Base-by-base conservation (phyloP, 1,140 invertebrate species). In the Drosophila grimshawi region DNA sequence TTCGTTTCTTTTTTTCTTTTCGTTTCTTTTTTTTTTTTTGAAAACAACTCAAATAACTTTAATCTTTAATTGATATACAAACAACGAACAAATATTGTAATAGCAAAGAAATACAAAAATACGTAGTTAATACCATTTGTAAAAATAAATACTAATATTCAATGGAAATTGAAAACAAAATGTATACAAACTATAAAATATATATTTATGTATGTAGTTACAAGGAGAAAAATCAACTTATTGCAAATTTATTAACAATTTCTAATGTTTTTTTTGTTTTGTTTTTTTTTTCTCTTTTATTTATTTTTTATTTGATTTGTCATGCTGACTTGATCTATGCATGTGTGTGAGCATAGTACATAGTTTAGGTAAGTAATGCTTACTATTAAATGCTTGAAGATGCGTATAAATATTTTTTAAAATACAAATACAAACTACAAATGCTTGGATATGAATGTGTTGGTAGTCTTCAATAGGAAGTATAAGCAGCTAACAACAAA, bases 401-500 rank as follows among this genome's bases (percentile, higher is more conserved):
- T 53, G 68, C 46, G 45, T 43, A 41, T 68, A 56, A 55, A 62
- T 69, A 62, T 33, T 61, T 19, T 43, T 74, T 67, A 61, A 74
- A 68, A 77, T 78, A 74, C 64, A 69, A 78, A 61, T 75, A 71
- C 73, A 71, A 70, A 69, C 73, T 71, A 77, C 69, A 80, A 78
- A 78, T 80, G 78, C 78, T 78, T 75, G 71, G 78, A 80, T 78
- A 80, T 80, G 77, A 77, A 80, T 80, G 77, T 80, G 76, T 86
- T 72, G 57, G 62, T 74, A 83, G 75, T 88, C 83, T 88, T 88
- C 83, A 88, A 89, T 88, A 88, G 83, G 83, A 88, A 88, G 83
- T 89, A 78, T 78, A 89, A 89, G 85, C 85, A 85, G 85, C 85
- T 89, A 89, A 89, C 85, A 89, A 89, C 83, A 89, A 85, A 86